phyloP scores from a whole-genome alignment of 1,140 invertebrate genomes.

The Bombus balteatus region DNA sequence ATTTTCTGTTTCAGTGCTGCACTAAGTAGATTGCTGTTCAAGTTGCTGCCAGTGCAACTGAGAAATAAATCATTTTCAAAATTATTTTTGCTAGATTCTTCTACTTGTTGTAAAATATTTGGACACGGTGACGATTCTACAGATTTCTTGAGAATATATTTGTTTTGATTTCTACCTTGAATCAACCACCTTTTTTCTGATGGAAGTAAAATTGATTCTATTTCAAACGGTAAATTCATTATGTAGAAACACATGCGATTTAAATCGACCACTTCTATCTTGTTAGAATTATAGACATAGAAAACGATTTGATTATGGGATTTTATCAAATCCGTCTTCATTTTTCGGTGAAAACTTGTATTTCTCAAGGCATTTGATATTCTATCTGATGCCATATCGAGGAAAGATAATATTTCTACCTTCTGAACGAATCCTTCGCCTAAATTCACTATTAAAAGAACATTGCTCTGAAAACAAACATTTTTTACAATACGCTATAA shows the following conservation, averaged over 20 bases:
- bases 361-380: slow-evolving; percentile 72
- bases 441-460: slow-evolving; percentile 71
- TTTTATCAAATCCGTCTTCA: slow-evolving; percentile 71
- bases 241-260: slow-evolving; percentile 71
- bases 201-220: slow-evolving; percentile 75
- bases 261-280: slow-evolving; percentile 79
- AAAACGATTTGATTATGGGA: slow-evolving; percentile 74
- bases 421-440: slow-evolving; percentile 65
- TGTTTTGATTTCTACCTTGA: slow-evolving; percentile 70
- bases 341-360: slow-evolving; percentile 68
- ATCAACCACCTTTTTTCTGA: slow-evolving; percentile 78
- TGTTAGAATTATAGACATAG: slow-evolving; percentile 68
- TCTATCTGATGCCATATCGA: slow-evolving; percentile 74
- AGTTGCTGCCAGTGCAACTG: slow-evolving; percentile 43
- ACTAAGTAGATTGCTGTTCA: slow-evolving; percentile 64
- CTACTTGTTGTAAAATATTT: slow-evolving; percentile 76
- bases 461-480: slow-evolving; percentile 73
- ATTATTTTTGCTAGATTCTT: slow-evolving; percentile 55
- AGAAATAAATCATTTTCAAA: slow-evolving; percentile 66
- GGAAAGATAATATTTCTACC: slow-evolving; percentile 73
- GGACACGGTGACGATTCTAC: slow-evolving; percentile 68
- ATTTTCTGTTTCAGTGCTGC: slow-evolving; percentile 78
- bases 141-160: slow-evolving; percentile 75
- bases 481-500: neutral
- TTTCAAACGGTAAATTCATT: slow-evolving; percentile 76